A percentile compares a stretch with the other conserved stretches of the same genome.
phyloP scores from a whole-genome alignment of 37 sponge, comb jelly and placozoan species.

The Bolinopsis microptera region DNA sequence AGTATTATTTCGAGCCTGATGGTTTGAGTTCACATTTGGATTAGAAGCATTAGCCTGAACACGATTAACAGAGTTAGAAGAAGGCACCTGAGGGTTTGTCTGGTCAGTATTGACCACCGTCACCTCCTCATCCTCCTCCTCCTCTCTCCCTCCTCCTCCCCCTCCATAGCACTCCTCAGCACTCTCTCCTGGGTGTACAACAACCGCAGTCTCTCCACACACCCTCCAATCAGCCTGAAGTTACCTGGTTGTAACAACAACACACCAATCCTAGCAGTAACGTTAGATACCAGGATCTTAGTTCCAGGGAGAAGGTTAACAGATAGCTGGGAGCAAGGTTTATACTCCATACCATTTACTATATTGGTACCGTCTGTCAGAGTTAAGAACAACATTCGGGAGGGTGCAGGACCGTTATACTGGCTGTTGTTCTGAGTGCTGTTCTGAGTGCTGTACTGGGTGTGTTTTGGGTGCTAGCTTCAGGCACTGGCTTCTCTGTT shows the following conservation, averaged over 20 bases:
- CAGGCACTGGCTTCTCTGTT: neutral
- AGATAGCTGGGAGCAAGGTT: neutral
- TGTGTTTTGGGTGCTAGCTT: too few species aligned
- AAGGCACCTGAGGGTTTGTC: too few species aligned
- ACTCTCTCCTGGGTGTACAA: neutral
- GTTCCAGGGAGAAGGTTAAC: neutral
- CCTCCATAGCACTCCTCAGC: neutral
- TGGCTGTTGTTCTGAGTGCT: neutral
- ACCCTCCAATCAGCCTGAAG: slow-evolving; percentile 5
- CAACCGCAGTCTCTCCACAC: slow-evolving; percentile 15
- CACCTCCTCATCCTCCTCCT: neutral
- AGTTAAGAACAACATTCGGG: neutral
- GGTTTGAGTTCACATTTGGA: too few species aligned
- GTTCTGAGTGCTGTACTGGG: too few species aligned
- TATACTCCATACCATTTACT: slow-evolving; percentile 12
- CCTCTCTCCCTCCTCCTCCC: slow-evolving; percentile 16
- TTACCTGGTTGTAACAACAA: slow-evolving; percentile 31
- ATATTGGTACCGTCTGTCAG: slow-evolving; percentile 38
- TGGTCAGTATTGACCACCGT: too few species aligned
- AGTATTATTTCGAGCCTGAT: too few species aligned
- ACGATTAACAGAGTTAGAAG: too few species aligned
- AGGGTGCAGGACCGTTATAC: neutral
- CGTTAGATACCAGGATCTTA: neutral
- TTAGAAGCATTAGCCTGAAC: too few species aligned
- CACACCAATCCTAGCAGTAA: neutral